Conservation (phyloP, 2,888 invertebrate species). For the Rhagium mordax region DNA sequence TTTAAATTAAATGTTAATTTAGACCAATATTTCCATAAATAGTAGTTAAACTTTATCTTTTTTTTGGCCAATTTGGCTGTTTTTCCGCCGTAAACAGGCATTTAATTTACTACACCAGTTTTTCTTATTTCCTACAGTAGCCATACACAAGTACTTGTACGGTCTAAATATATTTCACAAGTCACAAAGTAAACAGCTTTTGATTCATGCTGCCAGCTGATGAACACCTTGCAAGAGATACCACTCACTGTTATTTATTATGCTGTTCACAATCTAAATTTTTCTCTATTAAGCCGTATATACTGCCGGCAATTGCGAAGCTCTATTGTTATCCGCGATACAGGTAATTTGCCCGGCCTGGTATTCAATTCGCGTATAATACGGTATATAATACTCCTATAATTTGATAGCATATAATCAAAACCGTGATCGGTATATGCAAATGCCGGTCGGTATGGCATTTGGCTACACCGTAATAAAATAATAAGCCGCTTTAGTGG, state of each 20-base stretch:
- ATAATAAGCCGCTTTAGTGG: slow-evolving; percentile 47
- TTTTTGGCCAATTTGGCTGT: not conserved
- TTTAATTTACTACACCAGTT: not conserved
- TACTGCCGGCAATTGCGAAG: not conserved
- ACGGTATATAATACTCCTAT: slow-evolving; percentile 33
- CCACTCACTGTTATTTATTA: slow-evolving; percentile 11
- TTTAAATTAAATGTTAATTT: no score
- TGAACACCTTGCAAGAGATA: not conserved
- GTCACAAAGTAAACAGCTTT: not conserved
- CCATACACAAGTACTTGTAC: not conserved
- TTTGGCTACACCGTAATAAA: slow-evolving; percentile 39
- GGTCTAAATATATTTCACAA: not conserved
- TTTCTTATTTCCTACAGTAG: not conserved
- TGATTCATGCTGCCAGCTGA: not conserved
- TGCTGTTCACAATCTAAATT: not conserved
- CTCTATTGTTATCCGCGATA: slow-evolving; percentile 21
- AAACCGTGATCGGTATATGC: slow-evolving; percentile 47
- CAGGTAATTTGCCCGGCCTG: slow-evolving; percentile 14
- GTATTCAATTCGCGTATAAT: slow-evolving; percentile 25
- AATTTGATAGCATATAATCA: slow-evolving; percentile 43
- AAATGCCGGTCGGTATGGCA: slow-evolving; percentile 40
- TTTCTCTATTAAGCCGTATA: not conserved
- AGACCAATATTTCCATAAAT: no score
- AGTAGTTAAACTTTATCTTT: no score
- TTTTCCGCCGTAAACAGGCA: not conserved